Evolutionary conservation across 2,797 vertebrate species (phyloP), one percentile per base, ranked within the genome.

Genomic region (Clarias pachynema): DNA sequence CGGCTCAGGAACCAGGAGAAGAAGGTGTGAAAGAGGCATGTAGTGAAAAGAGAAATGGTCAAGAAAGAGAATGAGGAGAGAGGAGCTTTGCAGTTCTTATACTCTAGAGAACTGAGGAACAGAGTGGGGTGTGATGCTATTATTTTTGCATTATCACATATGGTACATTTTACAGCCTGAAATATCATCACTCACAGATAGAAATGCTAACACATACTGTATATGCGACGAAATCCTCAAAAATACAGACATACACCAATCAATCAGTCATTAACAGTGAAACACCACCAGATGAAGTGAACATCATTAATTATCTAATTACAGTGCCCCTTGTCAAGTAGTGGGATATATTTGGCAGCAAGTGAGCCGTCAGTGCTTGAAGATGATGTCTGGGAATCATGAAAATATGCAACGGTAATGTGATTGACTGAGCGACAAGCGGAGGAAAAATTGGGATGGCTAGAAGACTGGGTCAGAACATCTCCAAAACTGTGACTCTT

Each of bases 1-100:
- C 29, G 82, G 59, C 88, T 89, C 83, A 89, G 78, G 63, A 37
- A 79, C 37, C 15, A 5, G 20, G 83, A 79, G 74, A 74, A 80
- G 86, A 70, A 79, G 63, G 44, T 78, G 78, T 59, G 31, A 53
- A 18, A 37, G 24, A 59, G 24, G 29, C 44, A 8, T n/a, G 3
- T 4, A 34, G 22, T 31, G 22, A 53, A 29, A 34, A 40, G 22
- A 65, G 44, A n/a, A 49, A n/a, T 15, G 56, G 26, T 40, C 18
- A 29, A 65, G 65, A 56, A 8, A 77, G 16, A 31, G 34, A 62
- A 12, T 31, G 31, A 59, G 18, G 34, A 79, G 24, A 26, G 1
- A 79, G 12, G 22, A 65, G 24, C 22, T 40, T 49, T 26, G 14
- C 75, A 37, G 31, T 60, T 60, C 56, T 40, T 84, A 53, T n/a